phyloP scores from a whole-genome alignment of 2,888 invertebrate species.

The Poecilus cupreus region DNA sequence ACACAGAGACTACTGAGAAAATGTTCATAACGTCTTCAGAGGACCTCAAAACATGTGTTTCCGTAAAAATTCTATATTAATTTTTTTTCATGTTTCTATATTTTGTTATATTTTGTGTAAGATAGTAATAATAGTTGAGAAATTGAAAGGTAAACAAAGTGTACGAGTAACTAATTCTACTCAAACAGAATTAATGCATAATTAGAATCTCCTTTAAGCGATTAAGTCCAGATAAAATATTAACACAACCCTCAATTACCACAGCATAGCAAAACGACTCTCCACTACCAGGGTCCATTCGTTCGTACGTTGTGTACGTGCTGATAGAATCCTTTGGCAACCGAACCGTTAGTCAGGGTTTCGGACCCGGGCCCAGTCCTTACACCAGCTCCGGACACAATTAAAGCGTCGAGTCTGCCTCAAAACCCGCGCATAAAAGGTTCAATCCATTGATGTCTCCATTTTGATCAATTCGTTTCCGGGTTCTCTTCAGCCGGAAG shows the following conservation, averaged over 20 bases:
- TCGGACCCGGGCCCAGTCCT: neutral
- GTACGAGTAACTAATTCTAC: too few relatives aligned
- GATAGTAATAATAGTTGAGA: too few relatives aligned
- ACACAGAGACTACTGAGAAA: too few relatives aligned
- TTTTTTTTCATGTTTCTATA: too few relatives aligned
- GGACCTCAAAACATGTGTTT: too few relatives aligned
- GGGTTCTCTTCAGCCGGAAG: neutral
- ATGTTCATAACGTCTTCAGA: too few relatives aligned
- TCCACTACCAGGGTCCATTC: neutral
- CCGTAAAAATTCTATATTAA: too few relatives aligned
- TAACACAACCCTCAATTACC: conserved; percentile 3
- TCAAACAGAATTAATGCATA: neutral
- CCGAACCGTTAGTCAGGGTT: neutral
- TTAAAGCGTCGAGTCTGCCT: conserved; percentile 12
- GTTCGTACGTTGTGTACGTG: neutral
- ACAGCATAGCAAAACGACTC: neutral
- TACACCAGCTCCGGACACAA: conserved; percentile 10
- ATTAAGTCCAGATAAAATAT: conserved; percentile 7
- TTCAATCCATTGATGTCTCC: conserved; percentile 22
- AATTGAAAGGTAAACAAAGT: too few relatives aligned
- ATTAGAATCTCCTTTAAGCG: neutral
- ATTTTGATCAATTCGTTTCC: conserved; percentile 21
- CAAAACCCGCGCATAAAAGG: conserved; percentile 10
- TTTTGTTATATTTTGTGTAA: too few relatives aligned
- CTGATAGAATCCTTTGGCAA: conserved; percentile 8